Base-by-base conservation (phyloP, 2,113 vertebrate species). In the Laticauda laticaudata region DNA sequence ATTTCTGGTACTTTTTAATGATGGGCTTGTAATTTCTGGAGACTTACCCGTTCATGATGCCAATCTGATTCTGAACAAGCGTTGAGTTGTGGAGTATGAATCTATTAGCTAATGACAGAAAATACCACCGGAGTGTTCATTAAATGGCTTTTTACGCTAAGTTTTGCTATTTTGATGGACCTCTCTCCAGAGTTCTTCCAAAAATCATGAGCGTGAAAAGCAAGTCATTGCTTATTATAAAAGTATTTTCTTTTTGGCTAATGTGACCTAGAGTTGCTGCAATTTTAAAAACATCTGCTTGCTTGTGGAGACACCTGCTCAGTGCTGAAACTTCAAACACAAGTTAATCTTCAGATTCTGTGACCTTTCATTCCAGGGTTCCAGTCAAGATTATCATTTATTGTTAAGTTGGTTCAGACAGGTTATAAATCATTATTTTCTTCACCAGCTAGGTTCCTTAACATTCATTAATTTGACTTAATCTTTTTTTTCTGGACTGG, bases 341-440 rank as follows among this genome's bases (percentile, higher is more conserved):
- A 54, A 91, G 92, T 97, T 97, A 92, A 96, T 96, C 96, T 97
- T 96, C 91, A 94, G 48, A 93, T 97, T 92, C 94, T 20, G 86
- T 95, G 95, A 95, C 95, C 92, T 94, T 59, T 61, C 94, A 34
- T 93, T 92, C 81, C 88, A 92, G 89, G 92, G 15, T 91, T 94
- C 39, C 64, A 93, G 89, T 43, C 92, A 94, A 94, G 91, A 91
- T 92, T 97, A 93, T 96, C 97, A 95, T 93, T 96, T 96, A 89
- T 92, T 96, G 95, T 87, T 81, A 91, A 92, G 94, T 96, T 95
- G 96, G 90, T 95, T 97, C 90, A 94, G 64, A 94, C 94, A 94
- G 88, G 34, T 94, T 95, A 89, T 95, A 97, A 97, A 95, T 97
- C 95, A 95, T 96, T 95, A 89, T 48, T 61, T 96, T 85, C 94